Base-by-base conservation (phyloP, 1,140 invertebrate species). In the Atopsyche davidsoni region DNA sequence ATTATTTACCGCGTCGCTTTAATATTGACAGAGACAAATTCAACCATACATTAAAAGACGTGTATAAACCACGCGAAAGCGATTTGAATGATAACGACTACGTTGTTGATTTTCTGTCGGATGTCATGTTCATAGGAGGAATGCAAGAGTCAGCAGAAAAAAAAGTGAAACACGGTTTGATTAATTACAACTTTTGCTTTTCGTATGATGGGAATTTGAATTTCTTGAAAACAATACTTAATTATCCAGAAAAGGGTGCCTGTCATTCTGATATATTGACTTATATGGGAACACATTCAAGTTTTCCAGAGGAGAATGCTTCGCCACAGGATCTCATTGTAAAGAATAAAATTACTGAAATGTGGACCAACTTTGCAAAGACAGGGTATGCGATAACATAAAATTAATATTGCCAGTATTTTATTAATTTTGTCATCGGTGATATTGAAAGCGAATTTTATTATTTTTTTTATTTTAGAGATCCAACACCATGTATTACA, bases 311-410 rank as follows among this genome's bases (percentile, higher is more conserved):
- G 7, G 18, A 34, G 1, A 3, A 44, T 23, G n/a, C 18, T 0
- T 43, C 41, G n/a, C 42, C 45, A 1, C 43, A 43, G 0, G 50
- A 55, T 1, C 34, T 51, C n/a, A 55, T 36, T 41, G 32, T 65
- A 2, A 54, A 53, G 4, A 42, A 65, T 31, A 55, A 54, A 22
- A 58, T 75, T 14, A 60, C 60, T 2, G 59, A 57, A 47, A 60
- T 72, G 50, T 72, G 70, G 70, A 70, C 68, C 2, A 62, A 70
- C 51, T 74, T 74, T 62, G 67, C 68, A 6, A 71, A 67, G 60
- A 57, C 55, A 31, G 65, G 59, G 65, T 64, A 64, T 55, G 44
- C n/a, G n/a, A n/a, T n/a, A n/a, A n/a, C n/a, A n/a, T n/a, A n/a
- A n/a, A n/a, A n/a, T n/a, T n/a, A n/a, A n/a, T n/a, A n/a, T n/a